These are phyloP conservation scores for Habropoda laboriosa DNA, from an alignment of 1,140 invertebrate genomes.

Conservation along the genomic window DNA sequence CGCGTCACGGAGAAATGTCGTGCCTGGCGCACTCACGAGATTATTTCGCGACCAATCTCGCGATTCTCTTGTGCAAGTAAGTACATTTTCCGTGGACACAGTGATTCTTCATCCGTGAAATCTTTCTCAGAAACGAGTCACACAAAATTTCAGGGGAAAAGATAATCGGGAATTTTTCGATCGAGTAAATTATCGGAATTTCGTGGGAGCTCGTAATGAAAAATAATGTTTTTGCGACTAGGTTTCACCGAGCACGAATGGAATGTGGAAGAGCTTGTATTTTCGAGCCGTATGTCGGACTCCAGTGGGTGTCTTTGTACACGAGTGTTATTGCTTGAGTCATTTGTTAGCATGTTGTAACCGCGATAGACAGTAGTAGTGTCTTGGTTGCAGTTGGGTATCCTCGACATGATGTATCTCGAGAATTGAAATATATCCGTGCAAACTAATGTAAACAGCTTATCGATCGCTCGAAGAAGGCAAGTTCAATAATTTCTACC, in stretches of 20 bases:
- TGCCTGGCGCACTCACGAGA: slow-evolving; percentile 22
- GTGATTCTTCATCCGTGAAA: slow-evolving; percentile 15
- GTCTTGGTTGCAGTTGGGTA: slow-evolving; percentile 24
- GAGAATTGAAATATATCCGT: neutral
- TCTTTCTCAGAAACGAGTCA: too few species aligned
- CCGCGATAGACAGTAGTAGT: slow-evolving; percentile 16
- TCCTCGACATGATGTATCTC: neutral
- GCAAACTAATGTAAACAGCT: neutral
- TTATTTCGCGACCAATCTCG: slow-evolving; percentile 49
- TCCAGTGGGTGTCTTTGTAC: slow-evolving; percentile 7
- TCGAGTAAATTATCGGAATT: too few species aligned
- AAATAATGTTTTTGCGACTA: neutral
- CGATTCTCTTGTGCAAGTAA: slow-evolving; percentile 56
- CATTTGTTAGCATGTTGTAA: slow-evolving; percentile 40
- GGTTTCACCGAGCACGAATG: neutral
- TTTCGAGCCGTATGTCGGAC: slow-evolving; percentile 7
- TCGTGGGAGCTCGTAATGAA: too few species aligned
- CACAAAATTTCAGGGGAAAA: too few species aligned
- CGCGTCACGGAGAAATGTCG: slow-evolving; percentile 59
- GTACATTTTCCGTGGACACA: slow-evolving; percentile 25
- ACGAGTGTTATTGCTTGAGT: slow-evolving; percentile 31
- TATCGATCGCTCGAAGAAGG: neutral
- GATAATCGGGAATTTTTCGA: too few species aligned
- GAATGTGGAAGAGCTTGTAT: neutral
- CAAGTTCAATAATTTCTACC: neutral